Evolutionary conservation across 1,140 invertebrate species (phyloP), one percentile per base, ranked within the genome.

Genomic region (Rhopalosiphum padi): DNA sequence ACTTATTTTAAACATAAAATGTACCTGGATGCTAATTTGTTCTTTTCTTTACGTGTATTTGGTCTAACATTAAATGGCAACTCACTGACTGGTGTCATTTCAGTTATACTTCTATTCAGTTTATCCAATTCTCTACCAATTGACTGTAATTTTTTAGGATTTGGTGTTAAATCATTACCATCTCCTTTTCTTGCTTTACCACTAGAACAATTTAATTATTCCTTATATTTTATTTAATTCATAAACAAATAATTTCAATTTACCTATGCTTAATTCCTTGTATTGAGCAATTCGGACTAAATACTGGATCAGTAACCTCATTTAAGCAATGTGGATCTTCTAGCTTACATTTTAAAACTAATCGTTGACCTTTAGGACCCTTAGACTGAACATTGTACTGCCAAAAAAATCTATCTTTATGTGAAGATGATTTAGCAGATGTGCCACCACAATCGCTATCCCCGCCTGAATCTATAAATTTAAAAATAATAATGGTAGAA

Each of bases 381-480:
- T 99, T 99, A 2, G 98, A 98, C 96, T 99, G 99, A 11, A 99
- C 98, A 96, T 99, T 99, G 95, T 99, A 99, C 95, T 99, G 99
- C 99, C 99, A 99, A 95, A 99, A 99, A 95, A 97, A 99, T 93
- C 97, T 96, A 95, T 98, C 98, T 94, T 97, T 98, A 95, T 98
- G 98, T 85, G 95, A 95, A 89, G 95, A 95, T 37, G 95, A 95
- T 83, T 94, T 95, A 91, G 95, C 95, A 92, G 95, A 95, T 55
- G 94, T 95, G 41, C 94, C 95, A 88, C 94, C 93, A 90, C 60
- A 90, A 48, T 94, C 93, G 94, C 95, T 96, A 11, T 94, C 93
- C 94, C 95, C 96, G 55, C 96, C 96, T 85, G 97, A 97, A 94
- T 97, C 97, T 96, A 95, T 53, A 94, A 94, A 91, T 46, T 94